Evolutionary conservation across 1,140 invertebrate genomes (phyloP).

Genomic region (Zaprionus davidi): DNA sequence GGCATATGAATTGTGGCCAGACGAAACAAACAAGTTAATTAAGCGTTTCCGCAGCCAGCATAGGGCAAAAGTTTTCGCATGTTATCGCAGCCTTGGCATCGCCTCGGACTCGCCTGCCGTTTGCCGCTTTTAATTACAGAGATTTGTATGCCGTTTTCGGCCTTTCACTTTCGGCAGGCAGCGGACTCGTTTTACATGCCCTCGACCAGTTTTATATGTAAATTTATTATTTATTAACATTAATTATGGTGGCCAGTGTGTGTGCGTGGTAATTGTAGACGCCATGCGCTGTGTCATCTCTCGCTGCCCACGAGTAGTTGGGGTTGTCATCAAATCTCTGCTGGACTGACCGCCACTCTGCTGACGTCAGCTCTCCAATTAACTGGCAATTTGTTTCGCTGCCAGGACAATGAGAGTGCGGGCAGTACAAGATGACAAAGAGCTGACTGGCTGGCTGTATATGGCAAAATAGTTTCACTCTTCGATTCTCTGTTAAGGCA

Average conservation of each 20-base stretch:
- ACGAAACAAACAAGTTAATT: conserved; percentile 77
- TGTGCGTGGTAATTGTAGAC: conserved; percentile 65
- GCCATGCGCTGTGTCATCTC: conserved; percentile 32
- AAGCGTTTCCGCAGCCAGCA: conserved; percentile 64
- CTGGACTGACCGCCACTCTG: conserved; percentile 26
- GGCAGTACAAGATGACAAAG: conserved; percentile 18
- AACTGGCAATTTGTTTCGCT: conserved; percentile 61
- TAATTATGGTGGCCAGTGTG: conserved; percentile 72
- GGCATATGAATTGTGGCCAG: conserved; percentile 66
- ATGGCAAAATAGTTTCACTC: neutral
- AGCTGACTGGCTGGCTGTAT: neutral
- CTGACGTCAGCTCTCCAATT: conserved; percentile 76
- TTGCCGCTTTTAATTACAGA: conserved; percentile 67
- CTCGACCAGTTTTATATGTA: conserved; percentile 66
- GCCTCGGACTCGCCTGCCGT: conserved; percentile 1
- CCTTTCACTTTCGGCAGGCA: conserved; percentile 60
- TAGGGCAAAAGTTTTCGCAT: conserved; percentile 62
- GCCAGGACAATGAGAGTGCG: conserved; percentile 6
- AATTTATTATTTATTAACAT: conserved; percentile 82
- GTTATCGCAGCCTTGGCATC: conserved; percentile 69
- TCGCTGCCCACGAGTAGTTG: conserved; percentile 2
- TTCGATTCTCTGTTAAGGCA: neutral
- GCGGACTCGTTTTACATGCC: conserved; percentile 14
- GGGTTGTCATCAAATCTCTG: conserved; percentile 67
- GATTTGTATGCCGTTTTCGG: conserved; percentile 72